Evolutionary conservation across 2,888 invertebrate species (phyloP).

Genomic region (Leptinotarsa tumamoca): DNA sequence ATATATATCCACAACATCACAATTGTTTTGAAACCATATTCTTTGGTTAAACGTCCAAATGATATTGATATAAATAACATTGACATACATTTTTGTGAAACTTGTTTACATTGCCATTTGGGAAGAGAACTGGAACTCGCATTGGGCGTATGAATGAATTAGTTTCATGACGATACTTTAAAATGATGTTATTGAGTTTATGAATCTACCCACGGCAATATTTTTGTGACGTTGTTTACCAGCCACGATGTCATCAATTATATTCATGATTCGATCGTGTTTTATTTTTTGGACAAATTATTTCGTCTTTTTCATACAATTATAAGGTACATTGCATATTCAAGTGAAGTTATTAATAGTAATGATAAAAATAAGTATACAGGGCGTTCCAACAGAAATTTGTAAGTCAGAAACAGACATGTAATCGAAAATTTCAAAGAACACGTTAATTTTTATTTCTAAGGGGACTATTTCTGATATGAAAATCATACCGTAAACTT

Average conservation of each 20-base stretch:
- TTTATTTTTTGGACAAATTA: too few relatives aligned
- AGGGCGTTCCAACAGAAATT: too few relatives aligned
- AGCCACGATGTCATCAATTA: not conserved
- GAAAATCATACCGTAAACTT: too few relatives aligned
- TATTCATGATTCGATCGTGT: not conserved
- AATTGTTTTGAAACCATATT: not conserved
- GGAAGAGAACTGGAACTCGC: slow-evolving; percentile 30
- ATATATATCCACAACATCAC: not conserved
- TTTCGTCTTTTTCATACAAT: too few relatives aligned
- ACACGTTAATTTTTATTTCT: too few relatives aligned
- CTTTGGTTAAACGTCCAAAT: not conserved
- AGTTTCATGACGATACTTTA: slow-evolving; percentile 35
- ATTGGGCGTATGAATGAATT: slow-evolving; percentile 44
- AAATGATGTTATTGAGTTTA: slow-evolving; percentile 22
- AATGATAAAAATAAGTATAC: too few relatives aligned
- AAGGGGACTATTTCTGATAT: too few relatives aligned
- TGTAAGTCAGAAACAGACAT: too few relatives aligned
- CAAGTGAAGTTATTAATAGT: too few relatives aligned
- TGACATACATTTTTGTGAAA: slow-evolving; percentile 33
- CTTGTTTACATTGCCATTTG: slow-evolving; percentile 45
- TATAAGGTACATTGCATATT: too few relatives aligned
- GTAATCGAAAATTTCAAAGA: too few relatives aligned
- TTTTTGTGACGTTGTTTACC: slow-evolving; percentile 2
- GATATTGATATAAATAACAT: slow-evolving; percentile 16
- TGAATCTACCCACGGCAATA: slow-evolving; percentile 25